Evolutionary conservation across 2,113 vertebrate species (phyloP), one percentile per base, ranked within the genome.

Genomic region (Apaloderma vittatum): DNA sequence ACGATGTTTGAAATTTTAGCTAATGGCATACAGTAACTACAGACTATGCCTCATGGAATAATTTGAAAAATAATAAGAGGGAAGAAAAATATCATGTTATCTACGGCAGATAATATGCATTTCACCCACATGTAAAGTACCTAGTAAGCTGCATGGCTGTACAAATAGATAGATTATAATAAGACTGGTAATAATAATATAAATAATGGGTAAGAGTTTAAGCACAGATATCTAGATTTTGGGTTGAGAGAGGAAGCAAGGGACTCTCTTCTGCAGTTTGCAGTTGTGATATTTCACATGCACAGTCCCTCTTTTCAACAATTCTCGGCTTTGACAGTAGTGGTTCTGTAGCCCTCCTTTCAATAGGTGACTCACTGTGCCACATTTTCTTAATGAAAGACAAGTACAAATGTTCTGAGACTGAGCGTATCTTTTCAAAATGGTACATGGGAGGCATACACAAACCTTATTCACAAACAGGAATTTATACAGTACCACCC

Each of bases 371-470:
- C 40, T 91, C 80, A 88, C 37, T 32, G 72, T 17, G 26, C 51
- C 81, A 67, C 6, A 29, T 90, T 93, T 95, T 89, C 68, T 92
- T 90, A 86, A 74, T 81, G 49, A 72, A 89, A 92, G 81, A 89
- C 34, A 90, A 93, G 94, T 49, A 93, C 10, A 76, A 68, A 68
- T 20, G 16, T 80, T 95, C 37, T 84, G 61, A 94, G 37, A 66
- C 19, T 34, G 58, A 67, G 75, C 67, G 6, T 34, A 49, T 62
- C 30, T 93, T 90, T 96, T 73, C 24, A 86, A 86, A 91, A 65
- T n/a, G 16, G 15, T 34, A 22, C 73, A 49, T 27, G 29, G 86
- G 71, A 94, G 36, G 58, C 37, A 88, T 68, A 82, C 30, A 88
- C 23, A 95, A 96, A 61, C 80, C 80, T 90, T 78, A 73, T 61